These are phyloP conservation scores for Phenganax stokvisi DNA, from an alignment of 92 coral and sea anemone species.

Conservation along the genomic window DNA sequence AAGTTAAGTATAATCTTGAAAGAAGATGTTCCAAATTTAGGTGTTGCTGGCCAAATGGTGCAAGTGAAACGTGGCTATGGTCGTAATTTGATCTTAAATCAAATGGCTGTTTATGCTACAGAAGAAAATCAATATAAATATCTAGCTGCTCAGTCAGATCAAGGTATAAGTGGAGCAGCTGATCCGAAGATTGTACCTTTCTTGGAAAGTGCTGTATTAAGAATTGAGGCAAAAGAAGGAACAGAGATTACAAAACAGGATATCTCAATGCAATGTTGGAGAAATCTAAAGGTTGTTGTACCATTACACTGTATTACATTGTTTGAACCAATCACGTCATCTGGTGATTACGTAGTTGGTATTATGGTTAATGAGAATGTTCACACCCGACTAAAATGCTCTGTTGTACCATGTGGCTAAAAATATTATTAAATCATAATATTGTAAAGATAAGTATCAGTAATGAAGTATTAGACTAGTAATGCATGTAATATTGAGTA, in stretches of 20 bases:
- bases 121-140: constrained; percentile 69
- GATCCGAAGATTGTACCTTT: constrained; percentile 58
- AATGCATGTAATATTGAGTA: neutral
- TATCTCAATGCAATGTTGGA: constrained; percentile 65
- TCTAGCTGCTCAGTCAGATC: constrained; percentile 44
- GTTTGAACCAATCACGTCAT: constrained; percentile 57
- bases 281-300: constrained; percentile 69
- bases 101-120: constrained; percentile 86
- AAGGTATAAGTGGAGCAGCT: constrained; percentile 43
- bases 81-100: constrained; percentile 72
- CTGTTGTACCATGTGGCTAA: constrained; percentile 51
- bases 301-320: constrained; percentile 76
- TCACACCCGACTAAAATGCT: constrained; percentile 58
- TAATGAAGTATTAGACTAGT: neutral
- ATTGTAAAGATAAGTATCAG: neutral
- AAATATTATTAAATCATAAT: neutral
- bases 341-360: constrained; percentile 67
- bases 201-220: constrained; percentile 56
- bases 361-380: constrained; percentile 62
- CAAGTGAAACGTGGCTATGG: constrained; percentile 86
- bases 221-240: constrained; percentile 60
- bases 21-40: constrained; percentile 70
- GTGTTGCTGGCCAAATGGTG: constrained; percentile 75
- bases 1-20: constrained; percentile 65
- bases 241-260: constrained; percentile 67